These are phyloP conservation scores for Julus scandinavius DNA, from an alignment of 2,888 invertebrate genomes.

Conservation along the genomic window DNA sequence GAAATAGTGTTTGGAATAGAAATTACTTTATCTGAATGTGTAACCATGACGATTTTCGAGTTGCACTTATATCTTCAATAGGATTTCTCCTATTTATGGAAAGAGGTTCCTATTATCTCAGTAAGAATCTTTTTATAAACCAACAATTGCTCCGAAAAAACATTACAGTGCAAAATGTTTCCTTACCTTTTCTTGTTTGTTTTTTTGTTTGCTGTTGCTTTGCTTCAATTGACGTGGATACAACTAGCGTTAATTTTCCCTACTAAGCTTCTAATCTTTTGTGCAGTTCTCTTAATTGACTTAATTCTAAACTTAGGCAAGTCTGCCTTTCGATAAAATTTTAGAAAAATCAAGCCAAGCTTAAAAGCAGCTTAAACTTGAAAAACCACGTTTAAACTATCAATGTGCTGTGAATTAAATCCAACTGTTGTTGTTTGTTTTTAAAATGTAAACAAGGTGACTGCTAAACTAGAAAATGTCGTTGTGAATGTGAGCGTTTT, in stretches of 20 bases:
- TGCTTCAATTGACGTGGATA: background rate
- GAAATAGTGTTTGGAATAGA: background rate
- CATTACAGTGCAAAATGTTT: background rate
- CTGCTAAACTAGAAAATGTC: background rate
- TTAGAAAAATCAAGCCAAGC: background rate
- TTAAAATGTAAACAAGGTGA: background rate
- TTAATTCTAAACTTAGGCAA: background rate
- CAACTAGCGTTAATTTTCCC: background rate
- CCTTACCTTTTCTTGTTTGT: background rate
- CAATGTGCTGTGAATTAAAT: background rate
- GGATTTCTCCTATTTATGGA: no score
- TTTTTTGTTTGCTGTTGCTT: background rate
- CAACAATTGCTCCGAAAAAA: background rate
- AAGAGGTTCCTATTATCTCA: no score
- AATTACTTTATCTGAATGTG: background rate
- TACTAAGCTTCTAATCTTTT: background rate
- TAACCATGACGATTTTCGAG: no score
- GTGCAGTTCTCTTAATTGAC: background rate
- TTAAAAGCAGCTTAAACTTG: background rate
- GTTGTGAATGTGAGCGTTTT: background rate
- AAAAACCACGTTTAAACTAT: background rate
- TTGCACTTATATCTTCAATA: no score
- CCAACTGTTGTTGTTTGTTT: background rate
- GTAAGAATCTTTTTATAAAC: no score
- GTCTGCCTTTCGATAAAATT: background rate